Percentiles rank a stretch among this genome's conserved stretches.
These are phyloP conservation scores for Astyanax mexicanus DNA, from an alignment of 2,797 vertebrate genomes.

Conservation along the genomic window DNA sequence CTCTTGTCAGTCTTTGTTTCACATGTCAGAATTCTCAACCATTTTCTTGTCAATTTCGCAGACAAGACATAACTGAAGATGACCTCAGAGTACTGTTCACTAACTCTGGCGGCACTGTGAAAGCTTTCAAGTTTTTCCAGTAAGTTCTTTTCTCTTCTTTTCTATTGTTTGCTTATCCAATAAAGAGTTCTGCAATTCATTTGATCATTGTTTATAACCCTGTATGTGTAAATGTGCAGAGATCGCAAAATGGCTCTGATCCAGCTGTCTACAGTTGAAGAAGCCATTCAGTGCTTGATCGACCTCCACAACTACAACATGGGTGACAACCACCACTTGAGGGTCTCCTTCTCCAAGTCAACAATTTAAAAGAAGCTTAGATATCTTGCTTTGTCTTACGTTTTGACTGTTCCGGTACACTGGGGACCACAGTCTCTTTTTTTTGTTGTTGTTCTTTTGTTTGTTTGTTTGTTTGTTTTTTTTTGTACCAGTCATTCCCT, in stretches of 20 bases:
- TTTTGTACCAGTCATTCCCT: slow-evolving; percentile 74
- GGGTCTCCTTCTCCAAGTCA: slow-evolving; percentile 98
- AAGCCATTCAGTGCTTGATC: slow-evolving; percentile 95
- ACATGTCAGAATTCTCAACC: slow-evolving; percentile 21
- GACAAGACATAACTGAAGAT: slow-evolving; percentile 93
- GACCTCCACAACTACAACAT: slow-evolving; percentile 98
- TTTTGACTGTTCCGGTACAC: slow-evolving; percentile 85
- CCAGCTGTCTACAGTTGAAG: slow-evolving; percentile 96
- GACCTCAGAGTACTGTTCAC: slow-evolving; percentile 93
- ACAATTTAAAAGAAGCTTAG: slow-evolving; percentile 83
- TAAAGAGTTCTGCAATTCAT: not conserved
- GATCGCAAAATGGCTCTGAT: slow-evolving; percentile 99
- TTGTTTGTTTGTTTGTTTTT: slow-evolving; percentile 65
- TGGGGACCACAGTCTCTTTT: slow-evolving; percentile 85
- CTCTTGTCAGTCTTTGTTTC: slow-evolving; percentile 28
- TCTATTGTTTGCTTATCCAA: not conserved
- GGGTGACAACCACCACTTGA: slow-evolving; percentile 95
- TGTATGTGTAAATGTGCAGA: slow-evolving; percentile 68
- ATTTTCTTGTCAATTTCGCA: slow-evolving; percentile 65
- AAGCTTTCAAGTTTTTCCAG: slow-evolving; percentile 99
- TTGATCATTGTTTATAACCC: not conserved
- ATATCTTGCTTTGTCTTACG: slow-evolving; percentile 12
- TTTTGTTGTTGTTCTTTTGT: too few species aligned
- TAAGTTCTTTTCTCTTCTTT: too few species aligned
- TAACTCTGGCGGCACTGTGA: slow-evolving; percentile 95